Percentiles rank a stretch among this genome's conserved stretches.
Evolutionary conservation across 1,140 invertebrate species (phyloP).

Genomic region (Drosophila willistoni): DNA sequence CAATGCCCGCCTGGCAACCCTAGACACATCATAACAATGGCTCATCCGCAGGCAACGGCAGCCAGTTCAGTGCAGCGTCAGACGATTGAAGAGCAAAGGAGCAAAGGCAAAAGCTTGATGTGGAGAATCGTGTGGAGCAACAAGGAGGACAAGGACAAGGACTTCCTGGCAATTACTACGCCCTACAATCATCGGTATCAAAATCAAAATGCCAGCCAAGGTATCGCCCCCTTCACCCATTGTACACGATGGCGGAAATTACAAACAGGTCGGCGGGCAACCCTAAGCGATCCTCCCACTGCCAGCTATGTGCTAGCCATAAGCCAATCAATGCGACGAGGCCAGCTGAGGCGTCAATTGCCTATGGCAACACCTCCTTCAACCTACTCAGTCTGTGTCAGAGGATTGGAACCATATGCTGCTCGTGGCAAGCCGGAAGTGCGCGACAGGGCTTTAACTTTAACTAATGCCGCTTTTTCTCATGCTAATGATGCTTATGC

Average conservation of each 20-base stretch:
- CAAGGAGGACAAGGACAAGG: conserved; percentile 35
- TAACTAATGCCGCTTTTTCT: conserved; percentile 33
- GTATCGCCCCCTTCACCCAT: conserved; percentile 14
- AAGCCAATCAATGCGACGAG: conserved; percentile 61
- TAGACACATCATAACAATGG: conserved; percentile 70
- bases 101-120: conserved; percentile 20
- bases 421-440: conserved; percentile 48
- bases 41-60: conserved; percentile 69
- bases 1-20: conserved; percentile 67
- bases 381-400: not conserved
- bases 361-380: conserved; percentile 10
- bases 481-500: conserved; percentile 23
- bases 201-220: conserved; percentile 37
- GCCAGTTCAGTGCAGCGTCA: conserved; percentile 52
- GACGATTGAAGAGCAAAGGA: conserved; percentile 2
- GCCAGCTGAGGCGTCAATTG: conserved; percentile 44
- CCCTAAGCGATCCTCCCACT: conserved; percentile 41
- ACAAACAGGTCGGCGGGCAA: conserved; percentile 58
- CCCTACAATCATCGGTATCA: conserved; percentile 74
- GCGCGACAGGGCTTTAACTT: conserved; percentile 23
- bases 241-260: conserved; percentile 61
- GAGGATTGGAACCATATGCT: conserved; percentile 29
- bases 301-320: conserved; percentile 66
- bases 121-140: conserved; percentile 9
- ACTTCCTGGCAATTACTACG: conserved; percentile 76